Percentiles rank a stretch among this genome's conserved stretches.
Evolutionary conservation across 1,140 invertebrate genomes (phyloP).

Genomic region (Drosophila elegans): DNA sequence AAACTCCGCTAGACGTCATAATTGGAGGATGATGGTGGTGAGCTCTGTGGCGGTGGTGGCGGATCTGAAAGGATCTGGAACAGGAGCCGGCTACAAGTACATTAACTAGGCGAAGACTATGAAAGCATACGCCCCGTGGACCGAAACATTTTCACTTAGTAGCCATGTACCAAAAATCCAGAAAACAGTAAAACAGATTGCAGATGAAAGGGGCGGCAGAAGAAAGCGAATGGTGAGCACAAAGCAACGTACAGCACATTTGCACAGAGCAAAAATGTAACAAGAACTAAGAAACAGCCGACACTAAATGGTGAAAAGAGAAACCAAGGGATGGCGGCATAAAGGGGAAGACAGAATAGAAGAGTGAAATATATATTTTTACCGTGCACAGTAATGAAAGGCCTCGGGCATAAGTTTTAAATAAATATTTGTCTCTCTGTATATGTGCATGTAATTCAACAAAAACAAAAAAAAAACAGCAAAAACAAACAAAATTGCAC

Average conservation of each 20-base stretch:
- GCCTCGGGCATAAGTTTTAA: slow-evolving; percentile 82
- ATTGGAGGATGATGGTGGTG: slow-evolving; percentile 25
- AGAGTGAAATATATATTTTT: slow-evolving; percentile 56
- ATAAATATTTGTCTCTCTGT: slow-evolving; percentile 75
- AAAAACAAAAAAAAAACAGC: slow-evolving; percentile 73
- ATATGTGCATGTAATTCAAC: slow-evolving; percentile 80
- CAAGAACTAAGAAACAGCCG: slow-evolving; percentile 29
- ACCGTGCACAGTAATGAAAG: slow-evolving; percentile 79
- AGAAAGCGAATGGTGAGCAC: slow-evolving; percentile 48
- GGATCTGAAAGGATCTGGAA: slow-evolving; percentile 31
- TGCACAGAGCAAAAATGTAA: slow-evolving; percentile 61
- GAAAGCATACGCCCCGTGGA: slow-evolving; percentile 24
- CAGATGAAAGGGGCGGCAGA: slow-evolving; percentile 9
- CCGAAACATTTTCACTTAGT: slow-evolving; percentile 39
- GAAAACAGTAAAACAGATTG: slow-evolving; percentile 16
- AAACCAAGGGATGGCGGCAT: slow-evolving; percentile 6
- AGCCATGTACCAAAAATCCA: slow-evolving; percentile 51
- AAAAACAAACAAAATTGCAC: slow-evolving; percentile 51
- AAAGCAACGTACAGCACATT: slow-evolving; percentile 71
- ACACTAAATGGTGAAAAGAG: slow-evolving; percentile 22
- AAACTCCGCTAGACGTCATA: slow-evolving; percentile 66
- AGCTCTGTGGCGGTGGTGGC: slow-evolving; percentile 12
- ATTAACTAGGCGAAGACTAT: slow-evolving; percentile 68
- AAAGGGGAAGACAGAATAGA: slow-evolving; percentile 23
- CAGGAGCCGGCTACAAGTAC: slow-evolving; percentile 55